A percentile compares a stretch with the other conserved stretches of the same genome.
These are phyloP conservation scores for Prietella phreatophila DNA, from an alignment of 2,113 vertebrate species.

Conservation along the genomic window DNA sequence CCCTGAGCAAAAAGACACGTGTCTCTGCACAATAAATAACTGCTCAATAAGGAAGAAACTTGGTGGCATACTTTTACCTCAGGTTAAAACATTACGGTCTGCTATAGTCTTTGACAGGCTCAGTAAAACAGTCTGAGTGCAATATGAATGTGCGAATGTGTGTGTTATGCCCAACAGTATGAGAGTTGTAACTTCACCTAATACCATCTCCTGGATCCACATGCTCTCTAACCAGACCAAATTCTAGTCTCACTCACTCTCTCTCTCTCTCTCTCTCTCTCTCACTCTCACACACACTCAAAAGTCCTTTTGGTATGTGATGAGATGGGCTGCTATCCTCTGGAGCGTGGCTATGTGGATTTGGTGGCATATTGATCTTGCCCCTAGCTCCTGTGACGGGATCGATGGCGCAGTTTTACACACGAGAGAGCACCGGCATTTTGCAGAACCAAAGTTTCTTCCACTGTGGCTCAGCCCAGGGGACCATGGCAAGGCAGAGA, in stretches of 20 bases:
- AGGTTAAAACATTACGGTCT: not conserved
- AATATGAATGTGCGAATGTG: not conserved
- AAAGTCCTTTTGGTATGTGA: conserved; percentile 66
- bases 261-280: conserved; percentile 14
- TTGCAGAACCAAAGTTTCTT: conserved; percentile 18
- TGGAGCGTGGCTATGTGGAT: conserved; percentile 66
- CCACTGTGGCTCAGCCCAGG: not conserved
- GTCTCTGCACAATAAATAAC: not conserved
- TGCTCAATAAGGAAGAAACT: not conserved
- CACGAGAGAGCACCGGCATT: conserved; percentile 52
- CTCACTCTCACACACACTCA: conserved; percentile 29
- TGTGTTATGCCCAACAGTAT: not conserved
- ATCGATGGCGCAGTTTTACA: conserved; percentile 73
- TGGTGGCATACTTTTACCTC: not conserved
- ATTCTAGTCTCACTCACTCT: not conserved
- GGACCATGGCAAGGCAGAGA: conserved; percentile 2
- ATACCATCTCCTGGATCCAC: not conserved
- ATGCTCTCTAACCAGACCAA: not conserved
- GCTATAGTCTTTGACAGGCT: not conserved
- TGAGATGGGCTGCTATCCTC: conserved; percentile 67
- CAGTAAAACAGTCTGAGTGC: not conserved
- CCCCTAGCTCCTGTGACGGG: conserved; percentile 60
- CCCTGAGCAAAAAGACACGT: not conserved
- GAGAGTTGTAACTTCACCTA: not conserved
- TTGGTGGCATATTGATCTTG: conserved; percentile 74